phyloP scores from a whole-genome alignment of 1,140 invertebrate genomes.

The Brachionus calyciflorus region DNA sequence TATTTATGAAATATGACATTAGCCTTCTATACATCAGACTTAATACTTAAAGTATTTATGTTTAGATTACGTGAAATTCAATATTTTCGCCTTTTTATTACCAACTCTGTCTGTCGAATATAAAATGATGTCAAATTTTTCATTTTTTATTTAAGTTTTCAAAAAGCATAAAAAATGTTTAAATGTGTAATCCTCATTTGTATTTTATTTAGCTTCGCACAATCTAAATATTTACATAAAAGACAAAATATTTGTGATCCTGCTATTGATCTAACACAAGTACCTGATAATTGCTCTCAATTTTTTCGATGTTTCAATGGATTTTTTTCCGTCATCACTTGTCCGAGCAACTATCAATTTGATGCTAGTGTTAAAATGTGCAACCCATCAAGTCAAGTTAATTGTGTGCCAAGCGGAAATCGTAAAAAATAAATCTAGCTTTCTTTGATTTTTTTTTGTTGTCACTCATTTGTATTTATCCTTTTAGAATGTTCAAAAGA shows the following conservation, averaged over 20 bases:
- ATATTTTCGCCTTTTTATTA: background rate
- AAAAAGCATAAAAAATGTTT: constrained; percentile 16
- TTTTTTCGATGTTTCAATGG: constrained; percentile 15
- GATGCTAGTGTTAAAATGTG: background rate
- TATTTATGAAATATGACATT: too few species aligned
- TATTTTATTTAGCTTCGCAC: background rate
- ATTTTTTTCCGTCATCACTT: background rate
- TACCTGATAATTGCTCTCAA: constrained; percentile 3
- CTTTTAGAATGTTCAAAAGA: constrained; percentile 12
- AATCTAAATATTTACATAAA: background rate
- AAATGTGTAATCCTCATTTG: background rate
- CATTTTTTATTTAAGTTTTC: background rate
- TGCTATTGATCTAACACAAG: background rate
- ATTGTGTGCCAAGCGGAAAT: background rate
- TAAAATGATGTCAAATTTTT: constrained; percentile 15
- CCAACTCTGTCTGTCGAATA: background rate
- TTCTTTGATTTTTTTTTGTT: background rate
- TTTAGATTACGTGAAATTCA: constrained; percentile 18
- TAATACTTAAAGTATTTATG: constrained; percentile 12
- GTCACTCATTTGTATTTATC: too few species aligned
- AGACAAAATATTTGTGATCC: constrained; percentile 5
- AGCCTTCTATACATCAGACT: background rate
- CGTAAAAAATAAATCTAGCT: background rate
- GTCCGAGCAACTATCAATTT: constrained; percentile 22
- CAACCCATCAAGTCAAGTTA: constrained; percentile 2